Conservation (phyloP, 2,113 vertebrate species). For the Serilophus lunatus region DNA sequence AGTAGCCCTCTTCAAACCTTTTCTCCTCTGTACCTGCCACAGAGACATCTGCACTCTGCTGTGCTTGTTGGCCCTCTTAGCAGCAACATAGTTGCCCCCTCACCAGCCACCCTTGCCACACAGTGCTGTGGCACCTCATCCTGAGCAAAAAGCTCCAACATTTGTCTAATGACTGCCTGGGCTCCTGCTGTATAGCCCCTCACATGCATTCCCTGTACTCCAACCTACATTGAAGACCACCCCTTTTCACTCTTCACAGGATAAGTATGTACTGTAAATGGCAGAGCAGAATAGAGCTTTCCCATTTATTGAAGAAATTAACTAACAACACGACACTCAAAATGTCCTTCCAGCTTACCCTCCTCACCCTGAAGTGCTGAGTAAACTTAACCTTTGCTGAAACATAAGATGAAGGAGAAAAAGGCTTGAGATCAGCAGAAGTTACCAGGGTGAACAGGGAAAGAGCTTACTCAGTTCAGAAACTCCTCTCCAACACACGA, state of each 20-base stretch:
- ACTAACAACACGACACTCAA: neutral
- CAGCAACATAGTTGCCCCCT: neutral
- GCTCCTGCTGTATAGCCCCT: accelerated
- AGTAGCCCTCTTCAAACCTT: neutral
- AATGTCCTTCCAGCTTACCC: neutral
- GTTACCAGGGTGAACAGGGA: neutral
- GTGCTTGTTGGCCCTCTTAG: accelerated
- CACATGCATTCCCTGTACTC: neutral
- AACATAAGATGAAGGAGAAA: neutral
- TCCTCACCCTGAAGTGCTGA: neutral
- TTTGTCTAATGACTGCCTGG: accelerated
- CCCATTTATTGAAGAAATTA: neutral
- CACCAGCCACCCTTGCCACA: accelerated
- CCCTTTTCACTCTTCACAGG: neutral
- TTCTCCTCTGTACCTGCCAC: accelerated
- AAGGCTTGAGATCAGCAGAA: neutral
- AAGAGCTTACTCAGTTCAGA: neutral
- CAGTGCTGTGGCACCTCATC: neutral
- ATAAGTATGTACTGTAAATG: neutral
- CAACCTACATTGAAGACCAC: neutral
- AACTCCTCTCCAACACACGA: neutral
- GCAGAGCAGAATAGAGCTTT: neutral
- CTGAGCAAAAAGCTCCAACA: accelerated
- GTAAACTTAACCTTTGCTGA: neutral
- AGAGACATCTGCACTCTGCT: neutral